Percentiles rank a stretch among this genome's conserved stretches.
Conservation (phyloP, 2,113 vertebrate species). For the Chaetodon auriga region DNA sequence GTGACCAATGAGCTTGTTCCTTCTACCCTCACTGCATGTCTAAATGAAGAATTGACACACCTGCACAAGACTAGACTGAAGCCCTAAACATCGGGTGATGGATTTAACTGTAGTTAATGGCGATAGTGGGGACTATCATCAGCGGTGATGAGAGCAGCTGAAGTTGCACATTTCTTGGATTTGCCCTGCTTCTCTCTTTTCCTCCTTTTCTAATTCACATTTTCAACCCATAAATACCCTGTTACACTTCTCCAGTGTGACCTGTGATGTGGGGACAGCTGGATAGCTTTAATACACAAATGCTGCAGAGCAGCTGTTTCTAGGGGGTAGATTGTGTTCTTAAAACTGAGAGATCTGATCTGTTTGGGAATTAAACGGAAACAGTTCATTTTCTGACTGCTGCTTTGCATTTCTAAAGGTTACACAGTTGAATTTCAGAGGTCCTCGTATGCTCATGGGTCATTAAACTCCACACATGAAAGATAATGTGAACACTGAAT, state of each 20-base stretch:
- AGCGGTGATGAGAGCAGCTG: neutral
- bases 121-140: slow-evolving; percentile 39
- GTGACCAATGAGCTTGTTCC: slow-evolving; percentile 50
- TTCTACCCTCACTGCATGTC: slow-evolving; percentile 26
- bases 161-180: neutral
- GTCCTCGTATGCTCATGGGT: slow-evolving; percentile 9
- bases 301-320: neutral
- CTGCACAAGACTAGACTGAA: slow-evolving; percentile 24
- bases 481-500: slow-evolving; percentile 16
- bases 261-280: slow-evolving; percentile 5
- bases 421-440: slow-evolving; percentile 14
- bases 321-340: too few relatives aligned
- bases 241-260: neutral
- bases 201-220: neutral
- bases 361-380: neutral
- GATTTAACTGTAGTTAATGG: slow-evolving; percentile 47
- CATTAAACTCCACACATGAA: slow-evolving; percentile 30
- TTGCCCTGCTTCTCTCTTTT: neutral
- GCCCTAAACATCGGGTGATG: slow-evolving; percentile 40
- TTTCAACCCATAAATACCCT: neutral
- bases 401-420: neutral
- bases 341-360: neutral
- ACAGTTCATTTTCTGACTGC: neutral
- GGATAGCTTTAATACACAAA: neutral
- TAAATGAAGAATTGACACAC: slow-evolving; percentile 45